phyloP scores from a whole-genome alignment of 2,888 invertebrate species.

The Margaritifera margaritifera region DNA sequence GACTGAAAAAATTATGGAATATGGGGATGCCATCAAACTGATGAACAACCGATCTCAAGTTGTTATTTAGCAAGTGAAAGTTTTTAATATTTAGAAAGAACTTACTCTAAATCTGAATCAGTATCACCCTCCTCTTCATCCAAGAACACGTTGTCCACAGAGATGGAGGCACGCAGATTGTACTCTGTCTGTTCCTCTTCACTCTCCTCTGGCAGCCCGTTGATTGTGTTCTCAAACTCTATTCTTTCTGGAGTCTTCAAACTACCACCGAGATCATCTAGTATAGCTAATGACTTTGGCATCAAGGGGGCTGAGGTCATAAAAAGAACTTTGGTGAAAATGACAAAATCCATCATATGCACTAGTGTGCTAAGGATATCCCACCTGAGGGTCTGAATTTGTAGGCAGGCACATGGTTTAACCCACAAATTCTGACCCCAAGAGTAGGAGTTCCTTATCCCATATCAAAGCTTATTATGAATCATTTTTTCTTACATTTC shows the following conservation, averaged over 20 bases:
- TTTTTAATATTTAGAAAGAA: conserved; percentile 5
- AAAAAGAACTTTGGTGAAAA: not conserved
- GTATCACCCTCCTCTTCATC: conserved; percentile 52
- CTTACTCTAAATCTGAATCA: conserved; percentile 55
- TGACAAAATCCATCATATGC: too few species aligned
- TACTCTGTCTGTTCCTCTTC: conserved; percentile 97
- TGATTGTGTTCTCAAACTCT: conserved; percentile 81
- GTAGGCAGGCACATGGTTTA: not conserved
- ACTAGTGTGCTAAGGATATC: too few species aligned
- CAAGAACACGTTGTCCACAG: conserved; percentile 66
- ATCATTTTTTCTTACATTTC: too few species aligned
- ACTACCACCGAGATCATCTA: conserved; percentile 39
- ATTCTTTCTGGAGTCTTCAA: conserved; percentile 82
- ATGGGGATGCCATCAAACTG: too few species aligned
- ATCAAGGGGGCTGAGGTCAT: conserved; percentile 30
- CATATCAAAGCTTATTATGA: too few species aligned
- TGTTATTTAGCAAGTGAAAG: too few species aligned
- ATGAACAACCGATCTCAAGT: too few species aligned
- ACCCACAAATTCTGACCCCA: not conserved
- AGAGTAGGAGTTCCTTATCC: not conserved
- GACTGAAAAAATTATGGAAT: too few species aligned
- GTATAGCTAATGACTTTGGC: conserved; percentile 42
- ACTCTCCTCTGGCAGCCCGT: conserved; percentile 62
- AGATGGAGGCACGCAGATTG: conserved; percentile 86
- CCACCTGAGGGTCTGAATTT: too few species aligned